phyloP scores from a whole-genome alignment of 2,113 vertebrate species.

The Microtus richardsoni region DNA sequence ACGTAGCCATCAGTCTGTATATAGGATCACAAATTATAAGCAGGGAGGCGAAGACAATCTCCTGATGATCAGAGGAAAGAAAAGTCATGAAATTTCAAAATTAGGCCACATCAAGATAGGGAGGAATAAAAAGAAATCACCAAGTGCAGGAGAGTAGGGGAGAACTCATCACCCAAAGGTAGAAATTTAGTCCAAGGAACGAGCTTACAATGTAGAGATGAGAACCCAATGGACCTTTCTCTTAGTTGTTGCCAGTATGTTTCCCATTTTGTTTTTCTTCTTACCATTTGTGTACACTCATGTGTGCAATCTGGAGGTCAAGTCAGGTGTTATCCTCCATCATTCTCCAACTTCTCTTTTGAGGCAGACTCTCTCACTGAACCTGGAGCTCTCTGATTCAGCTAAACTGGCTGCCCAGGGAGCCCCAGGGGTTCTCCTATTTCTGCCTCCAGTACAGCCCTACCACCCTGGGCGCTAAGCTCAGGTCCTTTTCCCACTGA shows the following conservation, averaged over 20 bases:
- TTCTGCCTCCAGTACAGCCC: not conserved
- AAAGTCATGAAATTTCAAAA: constrained; percentile 10
- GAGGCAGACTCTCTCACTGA: not conserved
- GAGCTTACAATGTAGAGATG: not conserved
- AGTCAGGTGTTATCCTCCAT: not conserved
- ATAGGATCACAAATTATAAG: not conserved
- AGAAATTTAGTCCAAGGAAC: constrained; percentile 17
- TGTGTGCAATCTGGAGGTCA: not conserved
- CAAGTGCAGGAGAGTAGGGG: not conserved
- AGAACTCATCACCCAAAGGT: not conserved
- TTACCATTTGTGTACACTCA: not conserved
- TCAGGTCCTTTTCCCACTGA: too few relatives aligned
- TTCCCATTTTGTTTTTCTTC: not conserved
- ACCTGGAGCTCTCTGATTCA: not conserved
- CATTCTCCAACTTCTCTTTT: not conserved
- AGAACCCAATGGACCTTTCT: not conserved
- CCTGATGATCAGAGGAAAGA: not conserved
- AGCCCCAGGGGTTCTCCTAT: not conserved
- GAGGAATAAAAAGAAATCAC: not conserved
- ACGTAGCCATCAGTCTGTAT: not conserved
- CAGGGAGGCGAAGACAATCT: not conserved
- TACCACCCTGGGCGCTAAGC: not conserved
- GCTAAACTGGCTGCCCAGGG: not conserved
- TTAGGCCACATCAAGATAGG: not conserved
- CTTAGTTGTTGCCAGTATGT: not conserved